Percentiles rank a stretch among this genome's conserved stretches.
Conservation (phyloP, 1,140 invertebrate genomes). For the Neotoxoptera formosana region DNA sequence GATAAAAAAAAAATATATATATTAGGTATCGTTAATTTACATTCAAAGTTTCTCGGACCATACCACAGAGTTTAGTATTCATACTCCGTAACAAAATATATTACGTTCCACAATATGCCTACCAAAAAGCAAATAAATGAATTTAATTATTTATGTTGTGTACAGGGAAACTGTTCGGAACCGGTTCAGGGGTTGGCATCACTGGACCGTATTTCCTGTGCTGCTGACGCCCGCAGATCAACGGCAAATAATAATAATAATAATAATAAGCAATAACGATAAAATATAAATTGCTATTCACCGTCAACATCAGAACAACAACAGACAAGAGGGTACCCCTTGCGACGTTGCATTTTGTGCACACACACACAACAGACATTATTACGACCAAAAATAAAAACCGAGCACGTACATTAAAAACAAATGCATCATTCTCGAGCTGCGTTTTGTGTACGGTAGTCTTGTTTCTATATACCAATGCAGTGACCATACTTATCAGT, state of each 20-base stretch:
- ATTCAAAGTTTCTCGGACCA: neutral
- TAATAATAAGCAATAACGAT: neutral
- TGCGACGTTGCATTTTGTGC: constrained; percentile 49
- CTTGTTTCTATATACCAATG: neutral
- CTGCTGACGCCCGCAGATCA: neutral
- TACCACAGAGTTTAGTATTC: no score
- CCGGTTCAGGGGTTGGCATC: constrained; percentile 44
- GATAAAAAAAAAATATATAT: no score
- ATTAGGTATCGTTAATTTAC: neutral
- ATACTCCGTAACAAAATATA: no score
- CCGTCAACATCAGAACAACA: neutral
- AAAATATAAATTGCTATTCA: constrained; percentile 31
- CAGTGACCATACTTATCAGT: neutral
- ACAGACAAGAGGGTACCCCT: neutral
- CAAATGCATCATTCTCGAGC: neutral
- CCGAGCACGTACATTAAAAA: neutral
- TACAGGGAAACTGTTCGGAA: neutral
- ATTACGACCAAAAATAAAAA: neutral
- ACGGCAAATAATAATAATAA: constrained; percentile 7
- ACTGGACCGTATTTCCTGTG: constrained; percentile 32
- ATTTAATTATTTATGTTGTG: neutral
- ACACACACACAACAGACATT: neutral
- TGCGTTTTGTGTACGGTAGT: no score
- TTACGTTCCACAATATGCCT: neutral
- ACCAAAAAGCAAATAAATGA: neutral